Base-by-base conservation (phyloP, 2,113 vertebrate species). In the Siniperca chuatsi region DNA sequence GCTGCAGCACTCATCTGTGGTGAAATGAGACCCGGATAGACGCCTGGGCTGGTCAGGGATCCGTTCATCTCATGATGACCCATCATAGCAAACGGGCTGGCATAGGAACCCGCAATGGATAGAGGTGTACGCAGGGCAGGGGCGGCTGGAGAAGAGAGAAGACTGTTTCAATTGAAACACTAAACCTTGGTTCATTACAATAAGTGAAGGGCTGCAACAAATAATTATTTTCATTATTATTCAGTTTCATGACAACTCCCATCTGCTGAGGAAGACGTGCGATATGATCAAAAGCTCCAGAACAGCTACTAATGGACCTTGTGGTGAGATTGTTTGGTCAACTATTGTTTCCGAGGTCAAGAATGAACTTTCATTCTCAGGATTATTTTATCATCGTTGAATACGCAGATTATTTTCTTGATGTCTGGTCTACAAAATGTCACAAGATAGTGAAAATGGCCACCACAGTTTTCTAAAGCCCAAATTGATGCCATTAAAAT, bases 51-150 rank as follows among this genome's bases (percentile, higher is more conserved):
- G 83, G 96, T 96, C 75, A 99, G 96, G 1, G 98, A 97, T 10
- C 98, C 98, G 5, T 99, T 99, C 97, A 99, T 98, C 85, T 99
- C 98, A 0, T 97, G 98, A 88, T 98, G 98, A 64, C 97, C 96
- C 97, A 99, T 98, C 98, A 99, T 99, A 33, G 97, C 97, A 0
- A 99, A 99, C 0, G 98, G 97, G 0, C 95, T 82, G 0, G 97
- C 96, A 0, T 99, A 99, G 9, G 98, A 97, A n/a, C 97, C 95
- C 0, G 96, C 96, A 0, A 99, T 96, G 67, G 98, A 97, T 92
- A 99, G 94, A 18, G 98, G 98, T 0, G 97, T 97, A 21, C 98
- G 95, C 83, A 99, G 95, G 21, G 97, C 97, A 0, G 98, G 97
- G 42, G 97, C 97, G 44, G 95, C 92, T 94, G 58, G 4, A 44